Evolutionary conservation across 2,113 vertebrate species (phyloP).

Genomic region (Erpornis zantholeuca): DNA sequence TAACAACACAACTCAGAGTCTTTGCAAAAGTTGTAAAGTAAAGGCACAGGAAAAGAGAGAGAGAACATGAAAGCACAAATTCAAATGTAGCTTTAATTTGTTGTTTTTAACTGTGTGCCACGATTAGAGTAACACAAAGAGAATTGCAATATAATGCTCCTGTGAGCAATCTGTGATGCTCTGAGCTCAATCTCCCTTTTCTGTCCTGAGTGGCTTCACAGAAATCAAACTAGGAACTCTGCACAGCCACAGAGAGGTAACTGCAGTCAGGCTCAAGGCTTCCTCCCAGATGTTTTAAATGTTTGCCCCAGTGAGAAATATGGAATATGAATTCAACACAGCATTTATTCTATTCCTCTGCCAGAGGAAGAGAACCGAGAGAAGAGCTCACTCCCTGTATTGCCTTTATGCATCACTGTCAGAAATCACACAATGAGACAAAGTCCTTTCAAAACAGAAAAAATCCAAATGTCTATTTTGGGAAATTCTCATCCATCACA

Average conservation of each 20-base stretch:
- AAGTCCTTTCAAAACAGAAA: neutral
- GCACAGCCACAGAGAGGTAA: fast-evolving
- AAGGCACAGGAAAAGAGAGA: neutral
- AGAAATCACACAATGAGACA: neutral
- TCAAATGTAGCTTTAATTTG: neutral
- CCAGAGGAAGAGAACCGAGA: neutral
- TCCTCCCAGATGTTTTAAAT: neutral
- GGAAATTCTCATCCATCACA: constrained; percentile 17
- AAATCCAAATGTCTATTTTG: neutral
- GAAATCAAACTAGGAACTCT: neutral
- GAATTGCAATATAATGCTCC: neutral
- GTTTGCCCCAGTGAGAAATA: neutral
- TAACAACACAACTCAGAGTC: neutral
- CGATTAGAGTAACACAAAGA: fast-evolving
- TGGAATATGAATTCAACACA: neutral
- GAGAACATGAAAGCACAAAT: neutral
- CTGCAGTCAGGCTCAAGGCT: neutral
- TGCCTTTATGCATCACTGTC: neutral
- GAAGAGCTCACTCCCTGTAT: neutral
- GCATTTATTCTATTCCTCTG: neutral
- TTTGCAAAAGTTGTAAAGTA: neutral
- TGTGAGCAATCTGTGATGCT: neutral
- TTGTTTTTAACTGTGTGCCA: neutral
- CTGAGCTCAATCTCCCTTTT: neutral
- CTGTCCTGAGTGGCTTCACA: neutral